Percentiles rank a stretch among this genome's conserved stretches.
phyloP scores from a whole-genome alignment of 2,113 vertebrate genomes.

The Stigmatopora argus region DNA sequence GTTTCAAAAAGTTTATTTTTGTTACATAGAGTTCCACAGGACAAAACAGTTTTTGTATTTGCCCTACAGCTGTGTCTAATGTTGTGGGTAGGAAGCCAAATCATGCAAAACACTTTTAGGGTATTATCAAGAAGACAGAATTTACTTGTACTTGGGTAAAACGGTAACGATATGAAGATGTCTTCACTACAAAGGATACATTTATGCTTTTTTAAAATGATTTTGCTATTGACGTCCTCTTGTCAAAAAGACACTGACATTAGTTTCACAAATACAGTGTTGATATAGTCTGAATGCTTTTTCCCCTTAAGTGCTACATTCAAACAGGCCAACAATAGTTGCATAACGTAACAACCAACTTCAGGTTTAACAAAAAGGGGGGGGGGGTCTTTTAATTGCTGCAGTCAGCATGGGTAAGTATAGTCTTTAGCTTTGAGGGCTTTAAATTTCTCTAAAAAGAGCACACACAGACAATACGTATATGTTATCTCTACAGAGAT shows the following conservation, averaged over 20 bases:
- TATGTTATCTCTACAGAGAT: background rate
- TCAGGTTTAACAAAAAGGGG: slow-evolving; percentile 40
- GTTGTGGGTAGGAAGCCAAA: background rate
- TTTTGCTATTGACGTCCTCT: background rate
- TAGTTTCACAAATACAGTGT: too few relatives aligned
- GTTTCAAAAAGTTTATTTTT: background rate
- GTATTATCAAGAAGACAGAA: background rate
- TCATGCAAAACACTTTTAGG: background rate
- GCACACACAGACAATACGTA: background rate
- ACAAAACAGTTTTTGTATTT: background rate
- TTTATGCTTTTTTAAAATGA: background rate
- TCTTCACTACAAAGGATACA: background rate
- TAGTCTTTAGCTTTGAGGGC: slow-evolving; percentile 14
- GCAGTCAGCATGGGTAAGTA: slow-evolving; percentile 48
- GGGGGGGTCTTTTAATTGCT: slow-evolving; percentile 29
- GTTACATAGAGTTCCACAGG: background rate
- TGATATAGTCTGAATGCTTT: too few relatives aligned
- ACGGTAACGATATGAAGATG: background rate
- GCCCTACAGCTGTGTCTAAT: background rate
- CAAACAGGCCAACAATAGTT: too few relatives aligned
- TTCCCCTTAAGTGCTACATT: too few relatives aligned
- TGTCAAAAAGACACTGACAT: background rate
- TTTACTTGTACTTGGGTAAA: background rate
- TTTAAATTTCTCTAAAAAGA: background rate
- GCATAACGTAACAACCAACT: slow-evolving; percentile 20